Evolutionary conservation across 2,888 invertebrate species (phyloP).

Genomic region (Alentia gelatinosa): DNA sequence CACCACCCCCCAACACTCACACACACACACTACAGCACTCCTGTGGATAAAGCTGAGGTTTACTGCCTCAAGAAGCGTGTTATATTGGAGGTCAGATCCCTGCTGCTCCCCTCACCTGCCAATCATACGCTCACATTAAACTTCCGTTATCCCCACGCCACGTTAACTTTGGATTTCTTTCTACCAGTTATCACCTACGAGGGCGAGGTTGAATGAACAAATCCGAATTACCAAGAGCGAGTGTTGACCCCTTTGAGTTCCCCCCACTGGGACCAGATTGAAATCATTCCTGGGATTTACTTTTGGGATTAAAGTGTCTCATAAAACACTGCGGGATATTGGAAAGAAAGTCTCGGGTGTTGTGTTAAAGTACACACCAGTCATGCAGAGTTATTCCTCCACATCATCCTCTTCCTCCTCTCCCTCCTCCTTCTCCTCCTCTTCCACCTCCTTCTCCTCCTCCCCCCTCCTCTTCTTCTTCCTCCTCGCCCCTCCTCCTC

Average conservation of each 20-base stretch:
- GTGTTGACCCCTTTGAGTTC: background rate
- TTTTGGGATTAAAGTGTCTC: background rate
- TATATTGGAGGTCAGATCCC: background rate
- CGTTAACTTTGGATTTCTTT: background rate
- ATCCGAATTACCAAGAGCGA: background rate
- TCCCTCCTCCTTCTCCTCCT: background rate
- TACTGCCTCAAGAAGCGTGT: background rate
- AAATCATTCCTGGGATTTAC: background rate
- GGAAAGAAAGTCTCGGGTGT: too few species aligned
- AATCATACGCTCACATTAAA: background rate
- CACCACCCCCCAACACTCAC: background rate
- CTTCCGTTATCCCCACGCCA: background rate
- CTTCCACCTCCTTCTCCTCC: background rate
- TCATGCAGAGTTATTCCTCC: too few species aligned
- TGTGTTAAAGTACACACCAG: too few species aligned
- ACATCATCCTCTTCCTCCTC: too few species aligned
- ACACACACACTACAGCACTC: background rate
- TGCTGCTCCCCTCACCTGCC: background rate
- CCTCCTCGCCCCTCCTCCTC: too few species aligned
- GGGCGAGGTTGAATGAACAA: background rate
- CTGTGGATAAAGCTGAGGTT: background rate
- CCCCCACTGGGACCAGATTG: background rate
- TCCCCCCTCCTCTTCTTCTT: background rate
- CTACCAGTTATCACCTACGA: background rate
- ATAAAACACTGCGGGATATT: background rate